Base-by-base conservation (phyloP, 2,888 invertebrate genomes). In the Aspidiotus destructor region DNA sequence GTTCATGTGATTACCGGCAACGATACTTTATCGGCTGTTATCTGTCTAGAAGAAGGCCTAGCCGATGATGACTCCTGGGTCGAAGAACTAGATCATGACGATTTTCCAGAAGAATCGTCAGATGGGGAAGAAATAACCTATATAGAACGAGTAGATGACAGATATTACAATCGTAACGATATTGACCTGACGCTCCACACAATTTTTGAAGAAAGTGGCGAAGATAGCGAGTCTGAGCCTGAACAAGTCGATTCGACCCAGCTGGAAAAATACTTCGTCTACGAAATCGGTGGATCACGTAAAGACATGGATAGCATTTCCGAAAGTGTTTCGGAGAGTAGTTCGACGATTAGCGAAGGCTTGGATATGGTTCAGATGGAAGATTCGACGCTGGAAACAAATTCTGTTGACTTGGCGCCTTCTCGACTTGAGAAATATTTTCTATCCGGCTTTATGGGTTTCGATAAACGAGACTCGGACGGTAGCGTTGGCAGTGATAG, bases 21-120 rank as follows among this genome's bases (percentile, higher is more conserved):
- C 76, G 84, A 85, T 77, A 86, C 86, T 74, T 80, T 86, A 76
- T 86, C 86, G 73, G 85, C 86, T 63, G 84, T 85, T 68, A 84
- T 86, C 71, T 86, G 86, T 74, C 83, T 90, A 72, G 91, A 91
- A 78, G 91, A 92, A 79, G 91, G 90, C 72, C 80, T 91, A 70
- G 91, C 92, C 63, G 92, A 92, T 76, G 91, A 92, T 78, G 92
- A 92, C 77, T 91, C 91, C 71, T 92, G 92, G 92, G 91, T 92
- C 72, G 92, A 92, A 78, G 91, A 92, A 77, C 82, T 89, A 72
- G 87, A 87, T 75, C 54, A 75, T 69, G 72, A 74, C 48, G 71
- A 74, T 42, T 70, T 70, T 17, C 44, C 60, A 52, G 70, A 69
- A 57, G 85, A 86, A 73, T 75, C 76, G 8, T 77, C 77, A 2